Conservation (phyloP, 2,113 vertebrate genomes). For the Catagonus wagneri region DNA sequence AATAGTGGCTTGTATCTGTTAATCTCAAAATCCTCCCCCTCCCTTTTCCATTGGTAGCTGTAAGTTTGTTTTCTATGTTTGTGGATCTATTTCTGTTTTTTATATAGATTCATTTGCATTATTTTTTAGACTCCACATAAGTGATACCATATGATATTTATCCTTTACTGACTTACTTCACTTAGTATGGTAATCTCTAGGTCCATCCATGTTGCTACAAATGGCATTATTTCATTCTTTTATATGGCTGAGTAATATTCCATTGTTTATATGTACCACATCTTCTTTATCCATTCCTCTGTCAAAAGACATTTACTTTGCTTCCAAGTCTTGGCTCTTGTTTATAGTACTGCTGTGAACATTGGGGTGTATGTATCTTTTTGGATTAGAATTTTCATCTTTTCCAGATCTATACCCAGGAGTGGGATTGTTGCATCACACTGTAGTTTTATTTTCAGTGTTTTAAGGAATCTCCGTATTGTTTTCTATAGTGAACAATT, state of each 20-base stretch:
- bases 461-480: not conserved
- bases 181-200: not conserved
- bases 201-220: not conserved
- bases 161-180: not conserved
- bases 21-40: not conserved
- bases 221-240: not conserved
- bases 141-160: not conserved
- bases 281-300: not conserved
- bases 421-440: not conserved
- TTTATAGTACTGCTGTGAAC: not conserved
- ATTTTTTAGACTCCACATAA: not conserved
- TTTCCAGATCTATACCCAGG: not conserved
- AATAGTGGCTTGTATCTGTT: not conserved
- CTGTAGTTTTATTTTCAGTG: not conserved
- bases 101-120: not conserved
- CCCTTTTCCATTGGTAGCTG: not conserved
- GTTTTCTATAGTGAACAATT: not conserved
- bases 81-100: not conserved
- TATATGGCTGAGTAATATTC: not conserved
- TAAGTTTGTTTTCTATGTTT: not conserved
- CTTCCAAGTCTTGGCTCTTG: not conserved
- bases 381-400: not conserved
- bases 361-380: not conserved
- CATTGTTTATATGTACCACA: too few species aligned
- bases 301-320: not conserved